These are phyloP conservation scores for Mobula birostris DNA, from an alignment of 2,113 vertebrate species.

Conservation along the genomic window DNA sequence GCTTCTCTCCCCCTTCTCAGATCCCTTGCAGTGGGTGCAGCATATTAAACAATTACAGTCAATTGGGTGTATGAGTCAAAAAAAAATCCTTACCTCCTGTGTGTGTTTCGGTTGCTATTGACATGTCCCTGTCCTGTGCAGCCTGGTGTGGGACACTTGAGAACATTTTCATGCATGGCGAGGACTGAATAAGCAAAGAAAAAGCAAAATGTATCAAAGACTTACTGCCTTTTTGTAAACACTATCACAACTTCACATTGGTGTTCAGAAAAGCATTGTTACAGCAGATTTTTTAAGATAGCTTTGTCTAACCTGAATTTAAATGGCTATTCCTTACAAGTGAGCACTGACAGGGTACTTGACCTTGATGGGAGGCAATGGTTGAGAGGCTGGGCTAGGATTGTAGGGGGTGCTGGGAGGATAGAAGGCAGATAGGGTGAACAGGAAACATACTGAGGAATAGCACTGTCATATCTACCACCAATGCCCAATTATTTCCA, in stretches of 20 bases:
- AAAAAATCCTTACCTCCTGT: constrained; percentile 73
- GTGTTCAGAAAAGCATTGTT: not conserved
- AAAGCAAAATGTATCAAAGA: not conserved
- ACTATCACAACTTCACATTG: too few species aligned
- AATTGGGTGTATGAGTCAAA: too few species aligned
- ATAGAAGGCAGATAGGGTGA: too few species aligned
- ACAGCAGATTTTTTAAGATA: not conserved
- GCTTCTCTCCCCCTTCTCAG: too few species aligned
- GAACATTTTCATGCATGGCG: constrained; percentile 97
- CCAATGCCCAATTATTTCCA: not conserved
- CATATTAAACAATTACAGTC: too few species aligned
- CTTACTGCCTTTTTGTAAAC: not conserved
- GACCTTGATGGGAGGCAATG: not conserved
- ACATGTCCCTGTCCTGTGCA: constrained; percentile 97
- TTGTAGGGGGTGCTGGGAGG: too few species aligned
- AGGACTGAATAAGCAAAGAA: constrained; percentile 63
- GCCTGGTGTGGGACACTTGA: constrained; percentile 95
- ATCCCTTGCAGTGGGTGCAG: too few species aligned
- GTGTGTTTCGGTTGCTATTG: constrained; percentile 98
- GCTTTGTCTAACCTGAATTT: not conserved
- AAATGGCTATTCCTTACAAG: too few species aligned
- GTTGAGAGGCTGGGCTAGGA: too few species aligned
- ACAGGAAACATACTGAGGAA: not conserved
- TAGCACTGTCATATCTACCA: not conserved
- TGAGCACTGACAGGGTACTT: not conserved